Conservation (phyloP, 2,888 invertebrate species). For the Thereva unica region DNA sequence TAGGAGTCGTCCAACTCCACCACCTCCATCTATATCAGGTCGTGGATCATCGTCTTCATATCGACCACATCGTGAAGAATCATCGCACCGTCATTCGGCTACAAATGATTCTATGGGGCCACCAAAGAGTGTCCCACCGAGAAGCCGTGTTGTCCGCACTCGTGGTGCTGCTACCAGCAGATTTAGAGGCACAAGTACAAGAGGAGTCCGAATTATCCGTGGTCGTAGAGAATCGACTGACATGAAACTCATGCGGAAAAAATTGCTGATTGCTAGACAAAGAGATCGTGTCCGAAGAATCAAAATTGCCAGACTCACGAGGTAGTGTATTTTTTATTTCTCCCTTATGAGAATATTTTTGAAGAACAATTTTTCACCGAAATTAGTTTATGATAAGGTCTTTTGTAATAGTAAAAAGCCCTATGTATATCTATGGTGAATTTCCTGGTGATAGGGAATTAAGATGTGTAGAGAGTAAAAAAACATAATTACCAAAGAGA, state of each 20-base stretch:
- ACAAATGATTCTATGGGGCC: conserved; percentile 54
- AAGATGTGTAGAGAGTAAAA: no score
- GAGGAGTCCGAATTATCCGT: conserved; percentile 49
- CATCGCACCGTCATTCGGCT: conserved; percentile 39
- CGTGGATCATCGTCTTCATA: conserved; percentile 48
- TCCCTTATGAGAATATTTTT: conserved; percentile 34
- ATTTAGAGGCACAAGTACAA: conserved; percentile 47
- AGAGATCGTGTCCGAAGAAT: conserved; percentile 56
- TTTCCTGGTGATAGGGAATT: no score
- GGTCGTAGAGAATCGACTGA: conserved; percentile 52
- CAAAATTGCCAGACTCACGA: conserved; percentile 57
- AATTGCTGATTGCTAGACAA: conserved; percentile 54
- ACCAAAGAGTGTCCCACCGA: conserved; percentile 53
- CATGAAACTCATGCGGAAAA: conserved; percentile 55
- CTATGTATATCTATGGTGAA: neutral
- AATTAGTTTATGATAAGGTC: neutral
- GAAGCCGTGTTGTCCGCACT: conserved; percentile 52
- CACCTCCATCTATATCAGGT: conserved; percentile 44
- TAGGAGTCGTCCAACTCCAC: conserved; percentile 53
- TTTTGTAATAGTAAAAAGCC: conserved; percentile 17
- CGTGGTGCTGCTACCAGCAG: conserved; percentile 50
- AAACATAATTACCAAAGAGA: no score
- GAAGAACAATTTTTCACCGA: conserved; percentile 20
- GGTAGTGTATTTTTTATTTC: conserved; percentile 50
- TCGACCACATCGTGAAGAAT: conserved; percentile 40